Evolutionary conservation across 2,113 vertebrate genomes (phyloP), one percentile per base, ranked within the genome.

Genomic region (Psophia crepitans): DNA sequence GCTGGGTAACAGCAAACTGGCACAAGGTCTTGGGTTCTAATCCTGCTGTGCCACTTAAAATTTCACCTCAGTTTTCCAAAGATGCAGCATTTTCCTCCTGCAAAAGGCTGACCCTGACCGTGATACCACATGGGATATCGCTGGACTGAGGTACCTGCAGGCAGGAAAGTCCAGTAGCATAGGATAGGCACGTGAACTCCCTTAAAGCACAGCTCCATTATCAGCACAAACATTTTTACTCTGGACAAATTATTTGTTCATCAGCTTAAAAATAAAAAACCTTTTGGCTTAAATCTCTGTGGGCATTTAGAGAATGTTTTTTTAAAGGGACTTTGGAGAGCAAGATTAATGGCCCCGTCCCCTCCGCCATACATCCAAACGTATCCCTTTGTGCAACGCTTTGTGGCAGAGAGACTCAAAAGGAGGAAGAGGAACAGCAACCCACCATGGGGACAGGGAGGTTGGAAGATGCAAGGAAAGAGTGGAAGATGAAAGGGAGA

Each of bases 71-170:
- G 6, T 71, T 78, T 89, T 87, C 46, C 51, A 89, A 58, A 66
- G 32, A 46, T 22, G 33, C 4, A 65, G 30, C 17, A 56, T 84
- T 81, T 89, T 81, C 48, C 33, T 89, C 46, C 64, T 56, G 51
- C 26, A 78, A 19, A 51, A 84, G 26, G 26, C 41, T 12, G 1
- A n/a, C n/a, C n/a, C n/a, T n/a, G 3, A 57, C 8, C 0, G 0
- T 12, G 48, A 57, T 28, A 54, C 3, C 12, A 41, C 8, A 44
- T 5, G 24, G n/a, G 58, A 26, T n/a, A 51, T 76, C 0, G 0
- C 54, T 75, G 70, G 58, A 86, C 46, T 35, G 54, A 73, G 17
- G 19, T 35, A 65, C 22, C 64, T 73, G 60, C 3, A 4, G 79
- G 44, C 35, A 65, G 37, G n/a, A 14, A 94, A 90, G 44, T 32